Evolutionary conservation across 2,797 vertebrate genomes (phyloP).

Genomic region (Gephyroberyx darwinii): DNA sequence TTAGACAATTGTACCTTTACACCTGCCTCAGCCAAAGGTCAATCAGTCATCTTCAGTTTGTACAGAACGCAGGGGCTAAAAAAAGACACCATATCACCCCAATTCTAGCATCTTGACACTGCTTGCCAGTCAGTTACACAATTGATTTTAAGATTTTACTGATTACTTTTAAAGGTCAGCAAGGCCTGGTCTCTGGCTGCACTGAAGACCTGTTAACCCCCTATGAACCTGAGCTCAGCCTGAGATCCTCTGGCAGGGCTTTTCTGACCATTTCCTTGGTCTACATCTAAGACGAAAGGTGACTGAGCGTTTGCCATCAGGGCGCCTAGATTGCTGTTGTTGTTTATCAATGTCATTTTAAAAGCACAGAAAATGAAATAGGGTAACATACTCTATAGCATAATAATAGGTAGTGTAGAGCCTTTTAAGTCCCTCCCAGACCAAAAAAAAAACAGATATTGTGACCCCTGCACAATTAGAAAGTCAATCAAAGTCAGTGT

Average conservation of each 20-base stretch:
- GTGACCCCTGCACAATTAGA: slow-evolving; percentile 55
- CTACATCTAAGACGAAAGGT: too few species aligned
- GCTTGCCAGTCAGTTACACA: neutral
- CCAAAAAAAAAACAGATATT: slow-evolving; percentile 50
- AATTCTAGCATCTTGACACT: neutral
- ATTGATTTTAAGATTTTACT: too few species aligned
- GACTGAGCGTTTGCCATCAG: too few species aligned
- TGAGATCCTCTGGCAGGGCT: too few species aligned
- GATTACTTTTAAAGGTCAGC: too few species aligned
- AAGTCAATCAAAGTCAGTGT: slow-evolving; percentile 37
- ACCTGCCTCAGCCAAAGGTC: slow-evolving; percentile 1
- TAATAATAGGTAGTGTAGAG: slow-evolving; percentile 30
- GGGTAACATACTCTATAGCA: slow-evolving; percentile 33
- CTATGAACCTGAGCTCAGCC: too few species aligned
- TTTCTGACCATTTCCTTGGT: too few species aligned
- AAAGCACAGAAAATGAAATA: slow-evolving; percentile 40
- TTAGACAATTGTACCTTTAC: neutral
- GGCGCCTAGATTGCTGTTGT: too few species aligned
- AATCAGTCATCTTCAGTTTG: neutral
- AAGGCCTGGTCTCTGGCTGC: too few species aligned
- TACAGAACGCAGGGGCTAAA: neutral
- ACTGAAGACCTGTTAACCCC: too few species aligned
- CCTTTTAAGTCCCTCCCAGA: slow-evolving; percentile 47
- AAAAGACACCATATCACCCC: neutral
- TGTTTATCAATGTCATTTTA: slow-evolving; percentile 52